Base-by-base conservation (phyloP, 2,888 invertebrate genomes). In the Syrista parreyssii region DNA sequence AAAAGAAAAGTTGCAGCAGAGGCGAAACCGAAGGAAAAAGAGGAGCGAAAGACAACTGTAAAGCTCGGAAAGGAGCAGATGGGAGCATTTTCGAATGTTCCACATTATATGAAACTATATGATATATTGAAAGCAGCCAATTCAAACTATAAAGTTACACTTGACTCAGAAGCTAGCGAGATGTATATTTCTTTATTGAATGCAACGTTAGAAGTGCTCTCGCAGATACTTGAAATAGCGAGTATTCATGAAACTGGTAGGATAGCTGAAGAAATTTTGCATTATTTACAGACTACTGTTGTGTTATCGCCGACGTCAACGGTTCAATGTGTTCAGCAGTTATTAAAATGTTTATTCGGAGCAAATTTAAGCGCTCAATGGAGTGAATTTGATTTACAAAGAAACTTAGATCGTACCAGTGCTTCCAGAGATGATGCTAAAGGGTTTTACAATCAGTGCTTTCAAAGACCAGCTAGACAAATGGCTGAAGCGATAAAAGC, bases 101-200 rank as follows among this genome's bases (percentile, higher is more conserved):
- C 96, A 0, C 96, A 97, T 89, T 98, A 98, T 90, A 94, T 97
- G 93, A 96, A 96, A 91, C 93, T 98, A 79, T 96, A 96, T 91
- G 97, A 97, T 79, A 94, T 95, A 76, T 90, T 98, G 78, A 95
- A 95, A 89, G 95, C 96, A 82, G 96, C 97, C 4, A 96, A 97
- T 91, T 95, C 95, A 36, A 98, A 97, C 92, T 97, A 97, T 92
- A 97, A 97, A 94, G 97, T 95, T 87, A 96, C 96, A 73, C 92
- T 98, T 84, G 96, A 97, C 86, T 93, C 94, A 68, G 94, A 95
- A 85, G 94, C 95, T 68, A 96, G 96, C 84, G 95, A 96, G 88
- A 95, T 94, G 91, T 96, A 98, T 89, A 91, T 95, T 75, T 93
- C 93, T 40, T 93, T 96, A 79, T 90, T 97, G 76, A 93, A 93